These are phyloP conservation scores for Numenius phaeopus DNA, from an alignment of 2,797 vertebrate species.

Conservation along the genomic window DNA sequence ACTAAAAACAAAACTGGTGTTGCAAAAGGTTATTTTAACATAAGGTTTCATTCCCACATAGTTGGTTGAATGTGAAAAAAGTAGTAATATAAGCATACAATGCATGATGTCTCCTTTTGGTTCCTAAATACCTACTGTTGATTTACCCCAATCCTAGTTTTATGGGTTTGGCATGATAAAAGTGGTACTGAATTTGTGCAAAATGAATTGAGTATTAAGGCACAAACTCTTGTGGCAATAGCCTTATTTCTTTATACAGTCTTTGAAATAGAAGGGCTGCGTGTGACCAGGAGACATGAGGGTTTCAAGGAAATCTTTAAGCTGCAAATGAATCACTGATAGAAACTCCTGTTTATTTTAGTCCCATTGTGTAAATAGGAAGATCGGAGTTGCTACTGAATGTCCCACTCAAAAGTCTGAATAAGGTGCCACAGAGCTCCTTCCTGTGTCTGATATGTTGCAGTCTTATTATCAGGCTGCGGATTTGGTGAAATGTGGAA, in stretches of 20 bases:
- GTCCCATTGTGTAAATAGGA: neutral
- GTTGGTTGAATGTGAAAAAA: neutral
- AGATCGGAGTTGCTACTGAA: neutral
- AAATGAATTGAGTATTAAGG: neutral
- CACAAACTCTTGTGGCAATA: neutral
- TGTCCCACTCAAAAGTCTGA: accelerated
- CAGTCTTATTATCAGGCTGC: neutral
- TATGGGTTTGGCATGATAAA: neutral
- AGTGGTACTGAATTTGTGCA: neutral
- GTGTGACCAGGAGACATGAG: neutral
- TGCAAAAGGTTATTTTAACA: neutral
- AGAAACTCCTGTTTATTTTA: neutral
- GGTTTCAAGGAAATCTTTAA: neutral
- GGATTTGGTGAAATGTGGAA: neutral
- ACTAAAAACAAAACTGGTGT: neutral
- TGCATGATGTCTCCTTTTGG: neutral
- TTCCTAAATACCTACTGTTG: neutral
- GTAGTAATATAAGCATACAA: neutral
- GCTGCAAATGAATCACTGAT: neutral
- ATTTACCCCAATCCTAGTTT: neutral
- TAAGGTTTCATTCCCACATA: neutral
- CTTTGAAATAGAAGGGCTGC: neutral
- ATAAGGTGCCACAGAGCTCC: neutral
- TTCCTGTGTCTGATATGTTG: neutral
- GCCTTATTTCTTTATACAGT: neutral